Conservation (phyloP, 1,140 invertebrate genomes). For the Thaumatotibia leucotreta region DNA sequence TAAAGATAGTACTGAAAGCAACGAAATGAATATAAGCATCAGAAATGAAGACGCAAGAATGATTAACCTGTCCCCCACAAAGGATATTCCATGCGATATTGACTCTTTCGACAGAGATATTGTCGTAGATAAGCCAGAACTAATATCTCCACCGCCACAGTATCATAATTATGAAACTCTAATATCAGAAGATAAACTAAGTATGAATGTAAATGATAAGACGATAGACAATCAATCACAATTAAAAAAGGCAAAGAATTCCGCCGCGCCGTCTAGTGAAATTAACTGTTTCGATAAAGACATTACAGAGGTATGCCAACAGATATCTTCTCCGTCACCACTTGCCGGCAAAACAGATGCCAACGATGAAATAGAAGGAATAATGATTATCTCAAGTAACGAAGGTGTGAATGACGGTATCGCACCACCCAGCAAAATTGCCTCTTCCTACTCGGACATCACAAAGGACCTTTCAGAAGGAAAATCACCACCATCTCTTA, state of each 20-base stretch:
- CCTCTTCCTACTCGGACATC: not conserved
- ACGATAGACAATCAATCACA: not conserved
- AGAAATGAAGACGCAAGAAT: not conserved
- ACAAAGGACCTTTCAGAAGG: not conserved
- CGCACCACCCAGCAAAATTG: no score
- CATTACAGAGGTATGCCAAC: not conserved
- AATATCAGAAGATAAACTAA: not conserved
- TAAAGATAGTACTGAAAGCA: not conserved
- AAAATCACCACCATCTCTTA: not conserved
- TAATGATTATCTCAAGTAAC: not conserved
- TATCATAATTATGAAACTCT: not conserved
- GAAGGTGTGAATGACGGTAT: no score
- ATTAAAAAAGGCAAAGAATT: not conserved
- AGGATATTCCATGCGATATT: no score
- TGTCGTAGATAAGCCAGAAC: not conserved
- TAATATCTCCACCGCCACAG: not conserved
- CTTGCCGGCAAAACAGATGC: not conserved
- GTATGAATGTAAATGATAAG: not conserved
- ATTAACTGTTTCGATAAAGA: not conserved
- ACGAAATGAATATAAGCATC: not conserved
- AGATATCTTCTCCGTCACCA: not conserved
- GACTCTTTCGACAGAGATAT: no score
- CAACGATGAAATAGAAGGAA: not conserved
- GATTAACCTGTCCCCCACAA: not conserved
- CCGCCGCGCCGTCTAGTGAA: not conserved